Conservation (phyloP, 2,797 vertebrate genomes). For the Caiman crocodilus region DNA sequence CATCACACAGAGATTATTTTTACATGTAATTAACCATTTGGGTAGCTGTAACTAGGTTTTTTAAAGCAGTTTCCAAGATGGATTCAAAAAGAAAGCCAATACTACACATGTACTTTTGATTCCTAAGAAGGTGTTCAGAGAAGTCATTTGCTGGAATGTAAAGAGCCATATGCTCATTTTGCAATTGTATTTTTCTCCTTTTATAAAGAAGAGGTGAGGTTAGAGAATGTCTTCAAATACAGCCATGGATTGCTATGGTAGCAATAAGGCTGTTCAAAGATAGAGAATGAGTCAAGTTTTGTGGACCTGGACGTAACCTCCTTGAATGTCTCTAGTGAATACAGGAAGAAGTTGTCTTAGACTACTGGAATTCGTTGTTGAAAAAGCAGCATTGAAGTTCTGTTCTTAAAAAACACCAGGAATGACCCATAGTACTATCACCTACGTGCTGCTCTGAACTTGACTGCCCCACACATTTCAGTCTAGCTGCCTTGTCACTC, state of each 20-base stretch:
- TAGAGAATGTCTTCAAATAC: background rate
- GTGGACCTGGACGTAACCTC: background rate
- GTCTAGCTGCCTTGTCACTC: background rate
- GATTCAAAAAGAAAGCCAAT: constrained; percentile 10
- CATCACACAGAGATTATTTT: background rate
- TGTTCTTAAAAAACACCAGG: background rate
- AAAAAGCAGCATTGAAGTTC: background rate
- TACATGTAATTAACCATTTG: background rate
- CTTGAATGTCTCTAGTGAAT: background rate
- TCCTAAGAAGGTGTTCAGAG: background rate
- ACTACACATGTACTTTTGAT: background rate
- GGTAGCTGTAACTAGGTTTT: background rate
- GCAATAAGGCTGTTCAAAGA: background rate
- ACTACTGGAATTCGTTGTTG: background rate
- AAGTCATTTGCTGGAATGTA: background rate
- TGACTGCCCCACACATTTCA: background rate
- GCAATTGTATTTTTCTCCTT: background rate
- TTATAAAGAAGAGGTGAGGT: background rate
- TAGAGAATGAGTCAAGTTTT: background rate
- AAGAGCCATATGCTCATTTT: background rate
- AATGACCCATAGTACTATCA: background rate
- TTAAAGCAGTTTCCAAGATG: background rate
- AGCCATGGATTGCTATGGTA: background rate
- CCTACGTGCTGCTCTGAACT: background rate
- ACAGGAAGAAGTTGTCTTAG: constrained; percentile 17